These are phyloP conservation scores for Thryonomys swinderianus DNA, from an alignment of 2,113 vertebrate genomes.

Conservation along the genomic window DNA sequence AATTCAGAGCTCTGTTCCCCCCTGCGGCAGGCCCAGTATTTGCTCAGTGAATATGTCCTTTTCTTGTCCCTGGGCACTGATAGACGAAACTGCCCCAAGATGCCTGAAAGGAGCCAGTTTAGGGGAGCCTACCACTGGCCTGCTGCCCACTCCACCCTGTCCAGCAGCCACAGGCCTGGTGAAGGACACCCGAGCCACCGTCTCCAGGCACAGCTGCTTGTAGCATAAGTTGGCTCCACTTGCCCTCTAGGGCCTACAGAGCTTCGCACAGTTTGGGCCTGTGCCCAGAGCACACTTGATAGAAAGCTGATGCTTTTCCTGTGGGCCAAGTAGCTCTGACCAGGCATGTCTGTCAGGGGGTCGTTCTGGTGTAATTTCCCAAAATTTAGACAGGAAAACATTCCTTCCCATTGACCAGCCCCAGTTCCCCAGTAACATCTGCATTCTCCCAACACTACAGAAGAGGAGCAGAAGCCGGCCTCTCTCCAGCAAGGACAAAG, in stretches of 20 bases:
- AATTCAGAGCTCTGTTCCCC: background rate
- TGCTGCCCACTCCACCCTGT: background rate
- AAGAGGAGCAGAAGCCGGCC: constrained; percentile 53
- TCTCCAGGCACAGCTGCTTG: background rate
- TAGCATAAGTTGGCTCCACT: background rate
- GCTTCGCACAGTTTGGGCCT: background rate
- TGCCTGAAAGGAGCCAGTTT: background rate
- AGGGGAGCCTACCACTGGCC: background rate
- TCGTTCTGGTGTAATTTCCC: constrained; percentile 60
- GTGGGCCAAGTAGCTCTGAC: constrained; percentile 32
- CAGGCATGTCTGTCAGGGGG: background rate
- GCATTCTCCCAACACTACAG: constrained; percentile 28
- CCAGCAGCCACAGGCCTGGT: rapidly evolving
- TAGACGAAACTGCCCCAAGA: background rate
- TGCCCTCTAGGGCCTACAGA: background rate
- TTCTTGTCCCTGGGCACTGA: background rate
- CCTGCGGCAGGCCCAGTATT: background rate
- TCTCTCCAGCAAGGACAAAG: constrained; percentile 71
- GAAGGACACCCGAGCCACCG: background rate
- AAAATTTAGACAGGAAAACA: constrained; percentile 60
- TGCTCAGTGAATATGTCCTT: background rate
- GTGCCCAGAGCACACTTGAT: constrained; percentile 5
- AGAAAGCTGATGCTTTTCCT: constrained; percentile 64
- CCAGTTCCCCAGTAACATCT: background rate
- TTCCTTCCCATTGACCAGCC: background rate